phyloP scores from a whole-genome alignment of 2,888 invertebrate genomes.

The Polymixis flavicincta region DNA sequence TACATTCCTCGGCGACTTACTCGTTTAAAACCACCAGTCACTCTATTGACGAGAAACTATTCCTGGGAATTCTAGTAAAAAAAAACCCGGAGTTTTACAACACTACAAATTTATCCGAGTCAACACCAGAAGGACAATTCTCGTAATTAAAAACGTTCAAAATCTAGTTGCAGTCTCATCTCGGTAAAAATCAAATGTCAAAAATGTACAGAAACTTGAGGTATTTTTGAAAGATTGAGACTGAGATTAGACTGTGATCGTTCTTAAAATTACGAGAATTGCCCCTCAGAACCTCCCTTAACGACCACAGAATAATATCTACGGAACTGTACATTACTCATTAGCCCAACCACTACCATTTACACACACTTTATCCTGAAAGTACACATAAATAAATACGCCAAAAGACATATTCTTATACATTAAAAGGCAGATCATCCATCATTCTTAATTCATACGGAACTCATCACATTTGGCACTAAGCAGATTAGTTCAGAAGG shows the following conservation, averaged over 20 bases:
- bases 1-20: background rate
- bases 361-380: constrained; percentile 23
- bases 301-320: constrained; percentile 21
- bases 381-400: constrained; percentile 46
- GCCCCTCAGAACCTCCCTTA: background rate
- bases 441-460: constrained; percentile 59
- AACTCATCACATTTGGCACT: constrained; percentile 54
- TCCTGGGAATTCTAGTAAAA: background rate
- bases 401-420: constrained; percentile 55
- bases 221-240: too few relatives aligned
- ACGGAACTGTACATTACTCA: constrained; percentile 17
- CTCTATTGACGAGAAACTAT: background rate
- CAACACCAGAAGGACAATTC: background rate
- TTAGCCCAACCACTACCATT: constrained; percentile 26
- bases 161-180: too few relatives aligned
- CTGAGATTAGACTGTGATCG: too few relatives aligned
- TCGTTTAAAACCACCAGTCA: background rate
- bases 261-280: too few relatives aligned
- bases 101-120: too few relatives aligned
- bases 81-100: background rate
- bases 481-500: constrained; percentile 28
- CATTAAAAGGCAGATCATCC: constrained; percentile 50
- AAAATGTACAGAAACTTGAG: too few relatives aligned
- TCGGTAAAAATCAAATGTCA: too few relatives aligned
- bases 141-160: too few relatives aligned